Evolutionary conservation across 1,140 invertebrate species (phyloP).

Genomic region (Meteorus sp.): DNA sequence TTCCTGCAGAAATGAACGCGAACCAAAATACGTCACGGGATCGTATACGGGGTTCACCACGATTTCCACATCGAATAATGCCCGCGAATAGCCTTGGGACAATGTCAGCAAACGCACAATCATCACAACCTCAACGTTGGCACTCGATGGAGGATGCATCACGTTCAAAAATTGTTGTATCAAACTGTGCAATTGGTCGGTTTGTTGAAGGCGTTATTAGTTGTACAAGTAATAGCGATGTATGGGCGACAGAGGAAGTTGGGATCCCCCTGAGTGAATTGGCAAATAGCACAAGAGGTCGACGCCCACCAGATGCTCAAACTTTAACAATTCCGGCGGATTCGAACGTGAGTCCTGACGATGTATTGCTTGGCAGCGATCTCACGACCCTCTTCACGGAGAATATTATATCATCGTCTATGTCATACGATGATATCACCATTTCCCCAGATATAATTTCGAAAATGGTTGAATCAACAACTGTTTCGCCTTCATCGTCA

Average conservation of each 20-base stretch:
- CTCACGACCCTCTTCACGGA: constrained; percentile 37
- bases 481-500: no score
- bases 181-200: not conserved
- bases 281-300: constrained; percentile 33
- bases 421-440: not conserved
- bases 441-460: not conserved
- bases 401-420: constrained; percentile 18
- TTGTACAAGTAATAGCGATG: constrained; percentile 48
- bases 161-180: constrained; percentile 38
- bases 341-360: constrained; percentile 36
- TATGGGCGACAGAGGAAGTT: constrained; percentile 54
- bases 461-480: not conserved
- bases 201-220: constrained; percentile 36
- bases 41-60: constrained; percentile 63
- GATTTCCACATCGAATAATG: constrained; percentile 72
- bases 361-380: constrained; percentile 37
- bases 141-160: constrained; percentile 66
- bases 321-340: constrained; percentile 36
- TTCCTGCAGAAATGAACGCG: constrained; percentile 33
- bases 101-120: constrained; percentile 34
- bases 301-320: constrained; percentile 33
- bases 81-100: constrained; percentile 68
- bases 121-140: constrained; percentile 52
- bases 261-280: constrained; percentile 55
- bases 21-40: constrained; percentile 50